Evolutionary conservation across 2,113 vertebrate species (phyloP), one percentile per base, ranked within the genome.

Genomic region (Toxostoma redivivum): DNA sequence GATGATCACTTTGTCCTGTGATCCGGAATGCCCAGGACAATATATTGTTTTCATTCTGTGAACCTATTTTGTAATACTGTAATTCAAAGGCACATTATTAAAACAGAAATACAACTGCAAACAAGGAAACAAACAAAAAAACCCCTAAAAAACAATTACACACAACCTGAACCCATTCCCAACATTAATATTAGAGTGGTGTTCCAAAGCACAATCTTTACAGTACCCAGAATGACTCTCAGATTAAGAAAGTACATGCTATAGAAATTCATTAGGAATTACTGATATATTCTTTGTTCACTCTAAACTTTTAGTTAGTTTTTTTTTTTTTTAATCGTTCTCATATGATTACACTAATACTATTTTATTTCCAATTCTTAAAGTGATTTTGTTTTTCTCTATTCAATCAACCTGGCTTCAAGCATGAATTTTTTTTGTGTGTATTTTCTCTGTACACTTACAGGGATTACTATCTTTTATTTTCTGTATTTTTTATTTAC

Each of bases 281-380:
- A 28, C 10, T 65, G 8, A 7, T n/a, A 51, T 15, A 28, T 4
- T 5, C 1, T 61, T 53, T 53, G 9, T 42, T 69, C 4, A 66
- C 25, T 42, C 23, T 85, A 50, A 84, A 71, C 2, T n/a, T 53
- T 66, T 25, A 37, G n/a, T 8, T 9, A 15, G 1, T 15, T n/a
- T 30, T 1, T 6, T n/a, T n/a, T n/a, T 66, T 76, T 19, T 19
- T 2, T 1, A 51, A 33, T 24, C 0, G 2, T 57, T 66, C 37
- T 73, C 25, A 66, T 8, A 19, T 5, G 3, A 37, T 50, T 70
- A n/a, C 3, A 65, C 71, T 21, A 51, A 56, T 30, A 80, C 3
- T 11, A 17, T 56, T 93, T 91, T 77, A 21, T 87, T 86, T 78
- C 45, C 11, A 74, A 4, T 53, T 20, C 4, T 48, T 82, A 18